These are phyloP conservation scores for Hirudo medicinalis DNA, from an alignment of 1,140 invertebrate species.

Conservation along the genomic window DNA sequence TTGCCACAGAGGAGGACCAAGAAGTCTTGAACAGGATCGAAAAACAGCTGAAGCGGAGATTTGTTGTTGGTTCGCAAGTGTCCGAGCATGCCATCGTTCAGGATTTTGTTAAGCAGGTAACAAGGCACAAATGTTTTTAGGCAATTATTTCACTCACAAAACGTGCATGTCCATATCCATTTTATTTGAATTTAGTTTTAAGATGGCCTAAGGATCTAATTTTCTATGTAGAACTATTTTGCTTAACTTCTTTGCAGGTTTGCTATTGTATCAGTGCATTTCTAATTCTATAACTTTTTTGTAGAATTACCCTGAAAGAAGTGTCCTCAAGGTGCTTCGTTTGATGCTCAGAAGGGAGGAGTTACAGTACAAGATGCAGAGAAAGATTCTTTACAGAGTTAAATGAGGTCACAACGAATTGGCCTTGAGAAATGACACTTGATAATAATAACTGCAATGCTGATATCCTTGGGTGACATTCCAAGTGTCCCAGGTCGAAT, in stretches of 20 bases:
- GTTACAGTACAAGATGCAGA: slow-evolving; percentile 82
- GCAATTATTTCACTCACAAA: no score
- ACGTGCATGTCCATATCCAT: no score
- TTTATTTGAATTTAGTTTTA: no score
- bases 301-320: slow-evolving; percentile 72
- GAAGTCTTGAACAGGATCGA: slow-evolving; percentile 78
- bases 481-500: no score
- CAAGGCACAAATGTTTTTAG: not conserved
- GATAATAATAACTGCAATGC: no score
- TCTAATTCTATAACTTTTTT: slow-evolving; percentile 24
- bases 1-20: slow-evolving; percentile 84
- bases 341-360: slow-evolving; percentile 87
- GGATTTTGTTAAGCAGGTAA: slow-evolving; percentile 71
- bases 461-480: no score
- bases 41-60: slow-evolving; percentile 81
- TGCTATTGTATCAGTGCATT: no score
- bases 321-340: slow-evolving; percentile 75
- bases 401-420: slow-evolving; percentile 42
- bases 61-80: slow-evolving; percentile 89
- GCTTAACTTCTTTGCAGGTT: no score
- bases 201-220: no score
- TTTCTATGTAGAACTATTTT: no score
- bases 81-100: slow-evolving; percentile 84
- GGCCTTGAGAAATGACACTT: no score
- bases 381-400: slow-evolving; percentile 88